A percentile compares a stretch with the other conserved stretches of the same genome.
phyloP scores from a whole-genome alignment of 2,113 vertebrate species.

The Tonatia bakeri region DNA sequence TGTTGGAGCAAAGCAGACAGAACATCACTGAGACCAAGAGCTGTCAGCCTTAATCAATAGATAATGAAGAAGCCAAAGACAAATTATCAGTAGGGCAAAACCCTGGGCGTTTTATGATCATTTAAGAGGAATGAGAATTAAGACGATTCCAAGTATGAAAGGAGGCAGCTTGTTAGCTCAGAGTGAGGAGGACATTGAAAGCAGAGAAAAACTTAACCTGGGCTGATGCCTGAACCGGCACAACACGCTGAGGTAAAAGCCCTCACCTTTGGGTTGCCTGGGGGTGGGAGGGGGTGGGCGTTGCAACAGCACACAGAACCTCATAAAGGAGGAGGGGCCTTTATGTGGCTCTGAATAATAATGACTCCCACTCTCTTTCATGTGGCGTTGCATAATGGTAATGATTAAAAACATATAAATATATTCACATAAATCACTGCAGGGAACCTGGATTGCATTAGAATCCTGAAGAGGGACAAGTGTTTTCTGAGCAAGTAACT shows the following conservation, averaged over 20 bases:
- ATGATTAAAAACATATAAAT: not conserved
- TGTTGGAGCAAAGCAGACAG: not conserved
- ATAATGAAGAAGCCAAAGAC: not conserved
- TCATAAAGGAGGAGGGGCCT: not conserved
- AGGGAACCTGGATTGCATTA: not conserved
- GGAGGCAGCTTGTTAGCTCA: not conserved
- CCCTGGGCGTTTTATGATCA: not conserved
- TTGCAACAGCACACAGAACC: not conserved
- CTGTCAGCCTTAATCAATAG: not conserved
- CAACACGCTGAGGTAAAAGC: not conserved
- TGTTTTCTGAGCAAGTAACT: not conserved
- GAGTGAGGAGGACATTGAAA: not conserved
- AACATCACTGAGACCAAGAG: not conserved
- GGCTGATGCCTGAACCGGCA: not conserved
- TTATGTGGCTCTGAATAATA: not conserved
- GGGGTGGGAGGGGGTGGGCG: rapidly evolving
- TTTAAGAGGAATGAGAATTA: constrained; percentile 12
- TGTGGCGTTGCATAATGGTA: not conserved
- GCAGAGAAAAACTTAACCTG: not conserved
- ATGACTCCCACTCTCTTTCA: not conserved
- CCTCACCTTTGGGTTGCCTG: not conserved
- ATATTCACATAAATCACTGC: too few relatives aligned
- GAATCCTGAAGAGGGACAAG: not conserved
- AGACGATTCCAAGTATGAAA: not conserved
- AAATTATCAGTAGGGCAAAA: not conserved